A percentile compares a stretch with the other conserved stretches of the same genome.
Conservation (phyloP, 2,113 vertebrate species). For the Sorex fumeus region DNA sequence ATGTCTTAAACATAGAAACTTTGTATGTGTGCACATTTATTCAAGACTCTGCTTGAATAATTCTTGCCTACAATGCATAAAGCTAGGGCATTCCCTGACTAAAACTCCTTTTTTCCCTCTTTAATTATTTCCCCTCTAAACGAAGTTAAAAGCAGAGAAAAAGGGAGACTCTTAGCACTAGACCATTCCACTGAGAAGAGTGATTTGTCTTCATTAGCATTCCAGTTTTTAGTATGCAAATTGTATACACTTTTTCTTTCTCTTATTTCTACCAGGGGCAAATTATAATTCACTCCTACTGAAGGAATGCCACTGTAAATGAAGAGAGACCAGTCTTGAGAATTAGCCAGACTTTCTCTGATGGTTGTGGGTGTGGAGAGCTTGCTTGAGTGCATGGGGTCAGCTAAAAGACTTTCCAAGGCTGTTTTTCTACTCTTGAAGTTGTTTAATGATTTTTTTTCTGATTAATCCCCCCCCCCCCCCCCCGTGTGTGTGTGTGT, state of each 20-base stretch:
- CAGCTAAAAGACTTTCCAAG: constrained; percentile 41
- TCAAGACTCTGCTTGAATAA: background rate
- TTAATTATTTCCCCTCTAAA: constrained; percentile 13
- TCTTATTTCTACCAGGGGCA: constrained; percentile 30
- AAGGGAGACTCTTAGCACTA: background rate
- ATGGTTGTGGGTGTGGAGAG: background rate
- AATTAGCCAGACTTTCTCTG: constrained; percentile 5
- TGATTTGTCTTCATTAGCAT: constrained; percentile 73
- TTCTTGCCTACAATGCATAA: constrained; percentile 37
- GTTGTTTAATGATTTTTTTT: background rate
- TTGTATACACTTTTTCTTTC: background rate
- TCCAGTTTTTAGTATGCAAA: constrained; percentile 68
- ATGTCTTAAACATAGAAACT: background rate
- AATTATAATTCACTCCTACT: constrained; percentile 59
- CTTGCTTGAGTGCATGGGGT: background rate
- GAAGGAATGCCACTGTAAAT: constrained; percentile 47
- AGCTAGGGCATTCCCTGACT: background rate
- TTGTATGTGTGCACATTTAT: background rate
- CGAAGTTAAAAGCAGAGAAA: constrained; percentile 5
- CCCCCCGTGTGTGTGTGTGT: too few species aligned
- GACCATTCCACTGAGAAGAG: constrained; percentile 16
- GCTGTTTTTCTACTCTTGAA: background rate
- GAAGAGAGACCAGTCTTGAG: constrained; percentile 36
- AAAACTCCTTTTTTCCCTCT: background rate
- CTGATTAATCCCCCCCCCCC: background rate